phyloP scores from a whole-genome alignment of 2,888 invertebrate genomes.

The Plutella xylostella region DNA sequence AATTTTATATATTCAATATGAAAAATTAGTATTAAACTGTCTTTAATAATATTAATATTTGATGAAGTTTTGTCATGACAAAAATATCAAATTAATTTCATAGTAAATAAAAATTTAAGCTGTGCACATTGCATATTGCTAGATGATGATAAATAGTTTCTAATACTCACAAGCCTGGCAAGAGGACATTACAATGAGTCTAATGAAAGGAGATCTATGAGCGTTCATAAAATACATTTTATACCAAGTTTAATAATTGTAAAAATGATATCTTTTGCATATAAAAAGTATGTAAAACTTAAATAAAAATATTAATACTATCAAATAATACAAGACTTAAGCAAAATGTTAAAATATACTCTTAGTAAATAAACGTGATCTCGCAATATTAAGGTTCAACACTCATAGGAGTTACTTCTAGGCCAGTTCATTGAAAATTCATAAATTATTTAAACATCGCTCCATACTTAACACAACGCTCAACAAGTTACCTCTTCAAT shows the following conservation, averaged over 20 bases:
- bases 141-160: neutral
- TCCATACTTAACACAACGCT: conserved; percentile 48
- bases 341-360: conserved; percentile 53
- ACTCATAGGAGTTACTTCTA: too few species aligned
- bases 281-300: conserved; percentile 22
- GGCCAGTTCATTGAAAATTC: conserved; percentile 51
- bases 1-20: conserved; percentile 63
- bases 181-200: neutral
- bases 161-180: neutral
- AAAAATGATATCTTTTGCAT: conserved; percentile 11
- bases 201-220: conserved; percentile 21
- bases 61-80: conserved; percentile 44
- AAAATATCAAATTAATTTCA: conserved; percentile 32
- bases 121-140: neutral
- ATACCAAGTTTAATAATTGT: conserved; percentile 3
- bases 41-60: conserved; percentile 51
- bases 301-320: conserved; percentile 50
- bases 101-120: conserved; percentile 21
- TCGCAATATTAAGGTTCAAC: conserved; percentile 36
- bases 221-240: neutral
- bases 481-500: conserved; percentile 44
- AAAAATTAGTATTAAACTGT: conserved; percentile 59
- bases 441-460: conserved; percentile 34
- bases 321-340: conserved; percentile 55
- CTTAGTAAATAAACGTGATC: conserved; percentile 26